Conservation (phyloP, 2,797 vertebrate species). For the Anomalospiza imberbis region DNA sequence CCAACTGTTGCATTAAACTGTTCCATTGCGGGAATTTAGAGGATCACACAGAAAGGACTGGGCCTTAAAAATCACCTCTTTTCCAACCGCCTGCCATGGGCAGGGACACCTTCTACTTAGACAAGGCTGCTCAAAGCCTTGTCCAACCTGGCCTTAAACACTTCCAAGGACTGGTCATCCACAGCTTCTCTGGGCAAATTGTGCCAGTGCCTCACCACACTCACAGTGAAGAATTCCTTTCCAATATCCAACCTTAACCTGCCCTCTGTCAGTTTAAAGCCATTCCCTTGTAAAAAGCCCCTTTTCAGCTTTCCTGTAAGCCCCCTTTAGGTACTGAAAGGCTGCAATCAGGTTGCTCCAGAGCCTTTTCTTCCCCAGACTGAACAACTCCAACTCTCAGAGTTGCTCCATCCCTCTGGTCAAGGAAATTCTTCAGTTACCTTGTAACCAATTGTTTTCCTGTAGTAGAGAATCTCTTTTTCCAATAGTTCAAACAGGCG, state of each 20-base stretch:
- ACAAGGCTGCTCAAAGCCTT: not conserved
- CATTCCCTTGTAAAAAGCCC: not conserved
- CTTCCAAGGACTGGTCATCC: not conserved
- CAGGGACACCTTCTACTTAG: not conserved
- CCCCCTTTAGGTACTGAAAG: not conserved
- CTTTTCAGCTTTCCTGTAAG: not conserved
- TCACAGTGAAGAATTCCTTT: not conserved
- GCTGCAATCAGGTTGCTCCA: not conserved
- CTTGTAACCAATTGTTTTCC: conserved; percentile 99
- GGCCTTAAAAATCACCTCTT: not conserved
- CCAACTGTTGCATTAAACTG: not conserved
- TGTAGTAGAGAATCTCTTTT: conserved; percentile 98
- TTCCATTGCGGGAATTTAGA: not conserved
- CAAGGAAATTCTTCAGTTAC: conserved; percentile 65
- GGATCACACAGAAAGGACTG: not conserved
- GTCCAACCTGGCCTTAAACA: not conserved
- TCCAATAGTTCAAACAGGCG: conserved; percentile 96
- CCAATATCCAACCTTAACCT: not conserved
- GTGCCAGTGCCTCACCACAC: not conserved
- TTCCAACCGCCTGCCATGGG: not conserved
- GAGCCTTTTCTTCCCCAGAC: not conserved
- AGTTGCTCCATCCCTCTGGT: not conserved
- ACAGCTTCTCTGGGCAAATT: not conserved
- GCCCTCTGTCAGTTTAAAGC: not conserved
- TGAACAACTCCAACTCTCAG: not conserved